Percentiles rank a stretch among this genome's conserved stretches.
These are phyloP conservation scores for Trachythela sp. DNA, from an alignment of 64 coral and sea anemone genomes.

Conservation along the genomic window DNA sequence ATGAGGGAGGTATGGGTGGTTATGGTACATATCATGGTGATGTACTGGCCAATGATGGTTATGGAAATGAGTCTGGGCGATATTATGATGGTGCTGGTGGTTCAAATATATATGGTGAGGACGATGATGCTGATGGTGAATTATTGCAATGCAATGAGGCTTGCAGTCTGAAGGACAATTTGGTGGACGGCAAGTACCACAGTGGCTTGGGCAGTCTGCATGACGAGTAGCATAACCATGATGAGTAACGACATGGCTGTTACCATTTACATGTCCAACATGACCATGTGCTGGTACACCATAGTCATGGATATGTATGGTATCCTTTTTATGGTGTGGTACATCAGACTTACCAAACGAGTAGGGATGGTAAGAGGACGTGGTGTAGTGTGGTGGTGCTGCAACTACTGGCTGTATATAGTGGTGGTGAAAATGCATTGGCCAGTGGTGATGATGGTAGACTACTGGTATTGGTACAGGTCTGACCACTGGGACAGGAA, in stretches of 20 bases:
- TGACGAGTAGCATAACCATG: not conserved
- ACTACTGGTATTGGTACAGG: not conserved
- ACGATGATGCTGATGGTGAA: constrained; percentile 13
- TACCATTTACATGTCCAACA: not conserved
- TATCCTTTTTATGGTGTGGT: not conserved
- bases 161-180: not conserved
- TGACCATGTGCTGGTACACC: not conserved
- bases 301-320: not conserved
- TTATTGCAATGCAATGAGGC: not conserved
- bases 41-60: constrained; percentile 11
- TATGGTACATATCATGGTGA: not conserved
- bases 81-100: constrained; percentile 7
- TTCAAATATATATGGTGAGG: not conserved
- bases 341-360: not conserved
- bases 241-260: not conserved
- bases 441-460: not conserved
- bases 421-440: not conserved
- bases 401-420: not conserved
- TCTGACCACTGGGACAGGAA: not conserved
- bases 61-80: not conserved
- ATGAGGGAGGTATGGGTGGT: not conserved
- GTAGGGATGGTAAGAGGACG: not conserved
- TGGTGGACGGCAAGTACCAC: not conserved
- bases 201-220: not conserved
- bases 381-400: not conserved